Evolutionary conservation across 1,140 invertebrate genomes (phyloP).

Genomic region (Procambarus virginalis): DNA sequence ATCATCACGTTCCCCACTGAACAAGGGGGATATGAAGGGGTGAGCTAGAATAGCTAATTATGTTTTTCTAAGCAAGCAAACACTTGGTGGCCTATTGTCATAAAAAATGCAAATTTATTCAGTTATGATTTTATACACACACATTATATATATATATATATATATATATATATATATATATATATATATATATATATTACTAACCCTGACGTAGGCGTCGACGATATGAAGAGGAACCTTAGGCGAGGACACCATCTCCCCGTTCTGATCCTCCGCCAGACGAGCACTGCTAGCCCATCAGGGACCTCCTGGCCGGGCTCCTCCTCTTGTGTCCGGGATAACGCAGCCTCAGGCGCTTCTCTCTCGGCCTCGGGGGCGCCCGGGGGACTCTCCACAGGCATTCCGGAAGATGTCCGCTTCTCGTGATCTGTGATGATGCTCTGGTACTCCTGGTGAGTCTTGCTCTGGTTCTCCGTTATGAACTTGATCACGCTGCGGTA

Average conservation of each 20-base stretch:
- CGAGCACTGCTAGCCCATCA: not conserved
- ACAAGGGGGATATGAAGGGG: no score
- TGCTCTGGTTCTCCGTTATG: constrained; percentile 80
- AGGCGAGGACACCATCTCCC: not conserved
- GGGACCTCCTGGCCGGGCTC: no score
- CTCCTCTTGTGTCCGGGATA: no score
- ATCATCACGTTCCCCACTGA: no score
- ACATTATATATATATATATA: constrained; percentile 29
- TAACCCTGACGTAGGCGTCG: not conserved
- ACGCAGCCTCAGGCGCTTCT: not conserved
- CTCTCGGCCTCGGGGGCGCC: not conserved
- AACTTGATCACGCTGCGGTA: constrained; percentile 78
- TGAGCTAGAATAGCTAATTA: no score
- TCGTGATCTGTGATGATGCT: constrained; percentile 76
- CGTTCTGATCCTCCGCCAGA: not conserved
- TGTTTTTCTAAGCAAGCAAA: no score
- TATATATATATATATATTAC: constrained; percentile 33
- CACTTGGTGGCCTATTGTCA: no score
- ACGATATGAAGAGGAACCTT: not conserved
- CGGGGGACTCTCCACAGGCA: not conserved
- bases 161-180: constrained; percentile 14
- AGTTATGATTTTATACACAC: no score
- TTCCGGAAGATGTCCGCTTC: not conserved
- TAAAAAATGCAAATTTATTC: no score
- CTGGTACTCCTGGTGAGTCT: constrained; percentile 83